Conservation (phyloP, 1,140 invertebrate species). For the Asbolus verrucosus region DNA sequence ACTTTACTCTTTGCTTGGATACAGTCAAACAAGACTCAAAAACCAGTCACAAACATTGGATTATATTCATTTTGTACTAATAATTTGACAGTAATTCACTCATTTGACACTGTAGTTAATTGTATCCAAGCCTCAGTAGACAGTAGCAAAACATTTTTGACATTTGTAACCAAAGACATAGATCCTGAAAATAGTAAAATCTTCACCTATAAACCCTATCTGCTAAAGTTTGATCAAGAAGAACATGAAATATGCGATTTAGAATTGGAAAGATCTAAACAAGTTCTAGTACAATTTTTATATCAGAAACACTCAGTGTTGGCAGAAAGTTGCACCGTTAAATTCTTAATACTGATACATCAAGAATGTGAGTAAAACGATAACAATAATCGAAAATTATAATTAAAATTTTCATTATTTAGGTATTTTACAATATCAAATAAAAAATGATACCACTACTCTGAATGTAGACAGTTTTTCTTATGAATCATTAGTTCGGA, state of each 20-base stretch:
- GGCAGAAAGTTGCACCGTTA: constrained; percentile 72
- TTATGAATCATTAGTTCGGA: constrained; percentile 75
- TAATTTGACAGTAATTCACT: constrained; percentile 71
- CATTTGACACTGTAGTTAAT: constrained; percentile 73
- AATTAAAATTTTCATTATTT: constrained; percentile 43
- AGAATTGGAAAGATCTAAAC: constrained; percentile 70
- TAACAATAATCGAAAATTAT: no score
- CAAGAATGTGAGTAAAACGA: constrained; percentile 84
- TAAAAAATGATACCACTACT: constrained; percentile 56
- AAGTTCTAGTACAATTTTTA: constrained; percentile 83
- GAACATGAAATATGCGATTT: constrained; percentile 67
- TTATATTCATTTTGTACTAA: constrained; percentile 70
- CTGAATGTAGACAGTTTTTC: constrained; percentile 63
- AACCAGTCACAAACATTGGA: constrained; percentile 66
- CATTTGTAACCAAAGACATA: constrained; percentile 72
- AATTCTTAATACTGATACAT: constrained; percentile 82
- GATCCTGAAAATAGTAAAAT: constrained; percentile 49
- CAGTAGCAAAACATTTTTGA: constrained; percentile 54
- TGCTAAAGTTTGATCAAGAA: constrained; percentile 71
- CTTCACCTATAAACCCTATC: constrained; percentile 69
- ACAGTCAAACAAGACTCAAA: constrained; percentile 63
- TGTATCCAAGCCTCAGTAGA: constrained; percentile 85
- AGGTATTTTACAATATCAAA: constrained; percentile 60
- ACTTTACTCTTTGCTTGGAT: constrained; percentile 78
- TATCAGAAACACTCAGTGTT: constrained; percentile 75